Evolutionary conservation across 2,888 invertebrate genomes (phyloP), one percentile per base, ranked within the genome.

Genomic region (Polydrusus cervinus): DNA sequence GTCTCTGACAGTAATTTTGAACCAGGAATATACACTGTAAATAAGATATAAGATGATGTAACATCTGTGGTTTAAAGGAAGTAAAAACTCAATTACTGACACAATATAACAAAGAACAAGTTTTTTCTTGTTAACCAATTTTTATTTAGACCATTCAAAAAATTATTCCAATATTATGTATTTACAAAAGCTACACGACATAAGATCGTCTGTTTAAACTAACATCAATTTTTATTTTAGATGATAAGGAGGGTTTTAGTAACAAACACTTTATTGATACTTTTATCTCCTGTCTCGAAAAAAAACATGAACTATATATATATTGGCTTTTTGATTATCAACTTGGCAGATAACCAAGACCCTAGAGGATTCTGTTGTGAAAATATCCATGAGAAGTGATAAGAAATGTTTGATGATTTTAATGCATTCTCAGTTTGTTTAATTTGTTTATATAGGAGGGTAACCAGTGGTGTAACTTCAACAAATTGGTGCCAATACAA

Each of bases 251-350:
- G 0, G 25, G 10, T 5, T 16, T 47, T 16, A 70, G 40, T 62
- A 62, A 70, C 70, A 70, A 62, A 62, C 62, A 62, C 62, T 61
- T 62, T 70, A 70, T 70, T 70, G 62, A 70, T 70, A 61, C 51
- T 61, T 40, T 25, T 25, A 49, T 43, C 49, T 38, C 49, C 60
- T 18, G 18, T 18, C 49, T 49, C 30, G 34, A 49, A 55, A 70
- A 70, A 69, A 45, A 25, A 25, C 25, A 25, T 25, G 5, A 69
- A 47, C 45, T 34, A 45, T 45, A 61, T 69, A 60, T 70, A 51
- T 70, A 70, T 70, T 70, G 53, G 62, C 34, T 70, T 62, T 70
- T 18, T 53, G 61, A 61, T 70, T 70, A 70, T 53, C 70, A 38
- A n/a, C 10, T 34, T 49, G 5, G 51, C n/a, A 13, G 70, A 70